Base-by-base conservation (phyloP, 2,113 vertebrate genomes). In the Sander vitreus region DNA sequence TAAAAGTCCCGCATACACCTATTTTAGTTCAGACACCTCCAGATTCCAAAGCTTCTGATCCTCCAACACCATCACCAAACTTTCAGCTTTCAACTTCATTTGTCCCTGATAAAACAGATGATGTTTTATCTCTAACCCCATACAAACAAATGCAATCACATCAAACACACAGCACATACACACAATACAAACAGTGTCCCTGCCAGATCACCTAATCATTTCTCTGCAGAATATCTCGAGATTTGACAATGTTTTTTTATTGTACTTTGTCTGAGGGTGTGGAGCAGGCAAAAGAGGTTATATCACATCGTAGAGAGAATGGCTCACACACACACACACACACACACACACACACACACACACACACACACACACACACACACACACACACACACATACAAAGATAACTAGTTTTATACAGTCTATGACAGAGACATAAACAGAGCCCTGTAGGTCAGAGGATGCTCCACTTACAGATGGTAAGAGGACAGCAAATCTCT, bases 11-110 rank as follows among this genome's bases (percentile, higher is more conserved):
- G 58, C 39, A 66, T 84, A 43, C 10, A 11, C 39, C 10, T 70
- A 73, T 67, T 69, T 69, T 67, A 68, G 76, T 84, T 87, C 81
- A 58, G 79, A 89, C 88, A 85, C 27, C 54, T 57, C 53, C 77
- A 87, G 73, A 84, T 76, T 82, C 77, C 78, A 90, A 70, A 87
- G 87, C 88, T 60, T 86, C 85, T 91, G 87, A 93, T 91, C 89
- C 80, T 76, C 76, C 93, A 92, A 93, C 89, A 92, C 93, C 90
- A 94, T 66, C 10, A 57, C 63, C 45, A 79, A 81, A 70, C 54
- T 66, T 62, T 54, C 72, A 76, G 10, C 39, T 43, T 43, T 43
- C 39, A 43, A 43, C 39, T 43, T 43, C 11, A 43, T 43, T 43
- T 43, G 10, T 10, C 39, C 39, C 8, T 43, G 39, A 43, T 11